Evolutionary conservation across 2,888 invertebrate species (phyloP), one percentile per base, ranked within the genome.

Genomic region (Helobdella robusta): DNA sequence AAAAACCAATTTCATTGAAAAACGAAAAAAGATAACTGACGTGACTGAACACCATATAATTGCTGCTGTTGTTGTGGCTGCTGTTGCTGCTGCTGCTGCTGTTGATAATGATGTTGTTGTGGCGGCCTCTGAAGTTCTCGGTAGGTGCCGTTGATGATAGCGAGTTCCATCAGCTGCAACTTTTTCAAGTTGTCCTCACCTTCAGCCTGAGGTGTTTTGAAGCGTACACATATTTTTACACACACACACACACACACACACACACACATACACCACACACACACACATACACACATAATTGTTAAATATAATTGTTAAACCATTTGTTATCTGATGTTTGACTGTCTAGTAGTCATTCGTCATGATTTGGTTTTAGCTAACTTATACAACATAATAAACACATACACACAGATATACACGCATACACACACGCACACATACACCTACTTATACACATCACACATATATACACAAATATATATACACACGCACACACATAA

Each of bases 111-210:
- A n/a, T 50, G 54, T 52, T 63, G 32, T 50, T 40, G 25, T 50
- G 32, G 25, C 35, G 48, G 6, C 35, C 35, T 48, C 30, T 20
- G 30, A 2, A 15, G 75, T 69, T 77, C 77, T 64, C 77, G 74
- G 84, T 97, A 99, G 65, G 98, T 98, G 79, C 98, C 98, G 81
- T 99, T 99, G 80, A 99, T 95, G 77, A 98, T 98, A 77, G 98
- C 98, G 80, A 98, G 84, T 83, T 98, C 98, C 97, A 99, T 98
- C 76, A 99, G 85, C 83, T 99, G 98, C 79, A 95, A 87, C 82
- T 98, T 95, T 85, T 98, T 98, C 78, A 99, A 84, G 81, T 98
- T 97, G 83, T 99, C 98, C 84, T 98, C 98, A 71, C 98, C 98
- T 82, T 98, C 98, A 69, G 95, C 94, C 94, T 98, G 88, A 63